These are phyloP conservation scores for Halesus radiatus DNA, from an alignment of 1,140 invertebrate genomes.

Conservation along the genomic window DNA sequence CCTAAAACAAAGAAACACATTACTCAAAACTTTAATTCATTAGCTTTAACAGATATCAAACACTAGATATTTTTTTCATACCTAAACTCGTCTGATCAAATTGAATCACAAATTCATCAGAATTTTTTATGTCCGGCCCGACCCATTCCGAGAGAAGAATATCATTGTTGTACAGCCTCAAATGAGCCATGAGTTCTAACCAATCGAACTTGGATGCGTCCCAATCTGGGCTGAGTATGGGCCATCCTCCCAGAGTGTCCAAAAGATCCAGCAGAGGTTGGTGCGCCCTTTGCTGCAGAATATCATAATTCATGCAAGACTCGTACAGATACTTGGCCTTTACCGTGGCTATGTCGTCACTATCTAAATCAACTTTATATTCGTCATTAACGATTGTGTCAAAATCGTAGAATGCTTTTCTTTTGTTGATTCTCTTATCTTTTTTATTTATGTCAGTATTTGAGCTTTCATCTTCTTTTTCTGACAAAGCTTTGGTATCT, in stretches of 20 bases:
- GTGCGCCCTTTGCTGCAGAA: slow-evolving; percentile 78
- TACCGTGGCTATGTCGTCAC: slow-evolving; percentile 69
- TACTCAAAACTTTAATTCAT: too few relatives aligned
- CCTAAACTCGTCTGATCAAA: slow-evolving; percentile 90
- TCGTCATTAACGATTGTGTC: slow-evolving; percentile 18
- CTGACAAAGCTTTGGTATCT: not conserved
- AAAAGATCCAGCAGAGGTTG: slow-evolving; percentile 81
- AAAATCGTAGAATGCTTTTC: slow-evolving; percentile 31
- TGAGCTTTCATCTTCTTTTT: not conserved
- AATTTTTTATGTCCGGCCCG: slow-evolving; percentile 90
- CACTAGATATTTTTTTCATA: slow-evolving; percentile 52
- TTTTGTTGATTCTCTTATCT: slow-evolving; percentile 7
- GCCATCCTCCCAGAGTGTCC: slow-evolving; percentile 86
- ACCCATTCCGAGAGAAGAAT: slow-evolving; percentile 88
- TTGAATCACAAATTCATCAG: slow-evolving; percentile 88
- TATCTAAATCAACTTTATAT: slow-evolving; percentile 28
- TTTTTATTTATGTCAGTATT: slow-evolving; percentile 3
- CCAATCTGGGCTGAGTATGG: slow-evolving; percentile 79
- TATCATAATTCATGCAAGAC: slow-evolving; percentile 87
- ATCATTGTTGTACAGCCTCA: slow-evolving; percentile 88
- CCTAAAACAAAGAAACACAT: slow-evolving; percentile 61
- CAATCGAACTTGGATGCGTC: slow-evolving; percentile 79
- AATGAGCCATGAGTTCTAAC: slow-evolving; percentile 80
- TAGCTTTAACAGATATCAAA: too few relatives aligned
- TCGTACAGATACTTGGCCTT: slow-evolving; percentile 87